Evolutionary conservation across 2,888 invertebrate species (phyloP).

Genomic region (Atrina japonica): DNA sequence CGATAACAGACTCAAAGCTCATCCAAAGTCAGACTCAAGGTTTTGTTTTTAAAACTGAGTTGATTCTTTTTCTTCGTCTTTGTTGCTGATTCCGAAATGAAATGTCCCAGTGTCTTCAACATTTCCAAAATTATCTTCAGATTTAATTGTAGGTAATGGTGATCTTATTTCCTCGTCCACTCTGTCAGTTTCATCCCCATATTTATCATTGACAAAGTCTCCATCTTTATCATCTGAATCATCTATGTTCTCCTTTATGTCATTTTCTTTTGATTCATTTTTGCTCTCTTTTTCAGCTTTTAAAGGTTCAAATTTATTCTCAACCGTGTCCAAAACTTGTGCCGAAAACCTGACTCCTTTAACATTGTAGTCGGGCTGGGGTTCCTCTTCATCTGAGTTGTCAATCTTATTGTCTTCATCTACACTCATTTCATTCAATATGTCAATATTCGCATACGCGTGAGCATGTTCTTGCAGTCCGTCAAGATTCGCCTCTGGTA

Average conservation of each 20-base stretch:
- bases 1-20: no score
- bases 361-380: conserved; percentile 64
- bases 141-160: conserved; percentile 7
- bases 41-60: no score
- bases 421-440: conserved; percentile 3
- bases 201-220: conserved; percentile 8
- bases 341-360: conserved; percentile 65
- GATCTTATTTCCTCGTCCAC: conserved; percentile 45
- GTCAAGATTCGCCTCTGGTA: neutral
- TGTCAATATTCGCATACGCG: conserved; percentile 1
- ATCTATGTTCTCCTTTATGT: conserved; percentile 6
- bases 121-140: no score
- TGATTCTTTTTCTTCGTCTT: no score
- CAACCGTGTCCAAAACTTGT: conserved; percentile 53
- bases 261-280: conserved; percentile 1
- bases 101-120: no score
- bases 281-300: conserved; percentile 31
- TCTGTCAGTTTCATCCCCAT: conserved; percentile 27
- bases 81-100: no score
- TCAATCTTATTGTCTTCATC: conserved; percentile 4
- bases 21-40: no score
- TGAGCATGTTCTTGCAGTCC: neutral
- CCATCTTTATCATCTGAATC: conserved; percentile 12
- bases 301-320: conserved; percentile 51
- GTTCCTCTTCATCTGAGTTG: conserved; percentile 50